Percentiles rank a stretch among this genome's conserved stretches.
These are phyloP conservation scores for Champsocephalus esox DNA, from an alignment of 2,797 vertebrate genomes.

Conservation along the genomic window DNA sequence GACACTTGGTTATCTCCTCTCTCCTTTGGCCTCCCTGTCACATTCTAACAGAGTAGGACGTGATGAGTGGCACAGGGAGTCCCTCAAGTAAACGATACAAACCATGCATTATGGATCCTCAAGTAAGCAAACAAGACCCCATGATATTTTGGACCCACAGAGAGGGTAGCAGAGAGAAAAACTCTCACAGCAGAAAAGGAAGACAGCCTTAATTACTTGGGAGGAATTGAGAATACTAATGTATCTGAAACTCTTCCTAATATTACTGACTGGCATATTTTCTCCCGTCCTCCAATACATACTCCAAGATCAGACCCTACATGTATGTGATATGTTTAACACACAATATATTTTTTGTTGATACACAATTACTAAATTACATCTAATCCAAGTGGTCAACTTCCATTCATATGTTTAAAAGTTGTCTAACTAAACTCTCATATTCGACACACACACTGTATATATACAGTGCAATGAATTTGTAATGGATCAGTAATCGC, in stretches of 20 bases:
- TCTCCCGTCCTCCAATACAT: neutral
- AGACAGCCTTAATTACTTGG: slow-evolving; percentile 21
- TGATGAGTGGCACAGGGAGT: slow-evolving; percentile 63
- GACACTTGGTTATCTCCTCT: slow-evolving; percentile 57
- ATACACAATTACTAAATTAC: no score
- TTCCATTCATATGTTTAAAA: no score
- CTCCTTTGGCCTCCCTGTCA: slow-evolving; percentile 65
- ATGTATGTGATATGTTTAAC: no score
- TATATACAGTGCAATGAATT: neutral
- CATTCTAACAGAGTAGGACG: slow-evolving; percentile 39
- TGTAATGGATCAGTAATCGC: neutral
- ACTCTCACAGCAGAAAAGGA: slow-evolving; percentile 33
- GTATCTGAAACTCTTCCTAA: neutral
- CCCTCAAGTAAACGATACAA: slow-evolving; percentile 74
- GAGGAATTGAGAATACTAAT: slow-evolving; percentile 3
- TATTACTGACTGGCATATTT: neutral
- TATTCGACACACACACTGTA: no score
- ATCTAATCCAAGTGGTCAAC: no score
- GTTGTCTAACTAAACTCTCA: no score
- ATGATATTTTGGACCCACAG: slow-evolving; percentile 68
- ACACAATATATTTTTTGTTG: no score
- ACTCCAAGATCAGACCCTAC: neutral
- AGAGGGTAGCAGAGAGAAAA: slow-evolving; percentile 48
- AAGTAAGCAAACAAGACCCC: slow-evolving; percentile 77
- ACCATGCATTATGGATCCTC: slow-evolving; percentile 77